Percentiles rank a stretch among this genome's conserved stretches.
Conservation (phyloP, 2,113 vertebrate genomes). For the Ornithorhynchus anatinus region DNA sequence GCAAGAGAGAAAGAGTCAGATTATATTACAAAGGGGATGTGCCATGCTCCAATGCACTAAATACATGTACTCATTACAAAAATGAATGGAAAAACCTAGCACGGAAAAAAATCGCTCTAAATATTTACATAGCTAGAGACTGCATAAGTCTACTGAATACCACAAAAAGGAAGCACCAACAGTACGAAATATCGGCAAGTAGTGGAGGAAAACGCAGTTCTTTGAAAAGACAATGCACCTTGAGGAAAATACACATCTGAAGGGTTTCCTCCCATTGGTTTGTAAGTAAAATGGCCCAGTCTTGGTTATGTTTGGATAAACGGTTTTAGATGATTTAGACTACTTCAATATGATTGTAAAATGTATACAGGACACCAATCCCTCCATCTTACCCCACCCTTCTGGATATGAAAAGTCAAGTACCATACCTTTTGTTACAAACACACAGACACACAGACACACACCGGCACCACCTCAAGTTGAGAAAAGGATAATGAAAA, state of each 20-base stretch:
- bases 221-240: background rate
- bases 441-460: constrained; percentile 24
- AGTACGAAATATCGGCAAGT: background rate
- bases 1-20: background rate
- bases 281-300: background rate
- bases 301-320: constrained; percentile 31
- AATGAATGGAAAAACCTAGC: background rate
- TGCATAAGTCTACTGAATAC: background rate
- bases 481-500: constrained; percentile 24
- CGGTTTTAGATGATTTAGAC: constrained; percentile 2
- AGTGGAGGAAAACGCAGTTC: background rate
- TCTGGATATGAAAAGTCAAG: background rate
- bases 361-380: background rate
- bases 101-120: background rate
- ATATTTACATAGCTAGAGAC: background rate
- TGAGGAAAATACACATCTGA: background rate
- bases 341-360: constrained; percentile 21
- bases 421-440: background rate
- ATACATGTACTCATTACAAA: background rate
- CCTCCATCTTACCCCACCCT: background rate
- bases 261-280: background rate
- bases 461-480: constrained; percentile 22
- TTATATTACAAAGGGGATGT: background rate
- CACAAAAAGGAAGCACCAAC: background rate
- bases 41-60: background rate